Conservation (phyloP, 1,140 invertebrate genomes). For the Rhynchophorus ferrugineus region DNA sequence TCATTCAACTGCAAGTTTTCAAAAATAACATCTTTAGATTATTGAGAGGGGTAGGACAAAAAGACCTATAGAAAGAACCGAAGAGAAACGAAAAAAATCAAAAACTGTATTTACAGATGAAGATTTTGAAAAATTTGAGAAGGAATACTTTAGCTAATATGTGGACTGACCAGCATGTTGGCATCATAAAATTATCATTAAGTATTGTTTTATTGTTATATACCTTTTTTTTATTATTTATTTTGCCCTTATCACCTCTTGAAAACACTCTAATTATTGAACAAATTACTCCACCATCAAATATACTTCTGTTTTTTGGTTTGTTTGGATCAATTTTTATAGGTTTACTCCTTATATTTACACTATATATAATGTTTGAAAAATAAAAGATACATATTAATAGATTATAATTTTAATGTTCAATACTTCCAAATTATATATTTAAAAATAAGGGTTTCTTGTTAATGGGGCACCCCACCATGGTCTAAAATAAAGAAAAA, state of each 20-base stretch:
- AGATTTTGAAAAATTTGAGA: constrained; percentile 46
- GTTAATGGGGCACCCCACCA: constrained; percentile 36
- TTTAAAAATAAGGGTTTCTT: constrained; percentile 30
- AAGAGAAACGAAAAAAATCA: constrained; percentile 39
- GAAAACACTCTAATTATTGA: constrained; percentile 24
- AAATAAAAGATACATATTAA: constrained; percentile 9
- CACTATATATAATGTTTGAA: constrained; percentile 25
- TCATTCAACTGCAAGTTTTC: background rate
- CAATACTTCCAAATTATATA: background rate
- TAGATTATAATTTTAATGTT: too few species aligned
- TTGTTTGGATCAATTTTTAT: constrained; percentile 37
- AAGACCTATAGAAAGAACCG: constrained; percentile 42
- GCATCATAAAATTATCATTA: constrained; percentile 25
- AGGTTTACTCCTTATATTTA: constrained; percentile 32
- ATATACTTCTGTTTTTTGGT: constrained; percentile 27
- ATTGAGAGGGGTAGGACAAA: constrained; percentile 45
- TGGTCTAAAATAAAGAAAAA: constrained; percentile 28
- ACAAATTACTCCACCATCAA: constrained; percentile 20
- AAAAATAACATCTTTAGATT: constrained; percentile 39
- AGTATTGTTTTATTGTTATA: constrained; percentile 24
- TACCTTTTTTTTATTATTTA: constrained; percentile 31
- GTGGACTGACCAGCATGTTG: constrained; percentile 25
- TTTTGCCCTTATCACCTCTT: constrained; percentile 32
- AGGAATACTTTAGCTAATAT: constrained; percentile 41
- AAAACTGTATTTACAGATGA: constrained; percentile 49